A percentile compares a stretch with the other conserved stretches of the same genome.
phyloP scores from a whole-genome alignment of 2,113 vertebrate genomes.

The Neomonachus schauinslandi region DNA sequence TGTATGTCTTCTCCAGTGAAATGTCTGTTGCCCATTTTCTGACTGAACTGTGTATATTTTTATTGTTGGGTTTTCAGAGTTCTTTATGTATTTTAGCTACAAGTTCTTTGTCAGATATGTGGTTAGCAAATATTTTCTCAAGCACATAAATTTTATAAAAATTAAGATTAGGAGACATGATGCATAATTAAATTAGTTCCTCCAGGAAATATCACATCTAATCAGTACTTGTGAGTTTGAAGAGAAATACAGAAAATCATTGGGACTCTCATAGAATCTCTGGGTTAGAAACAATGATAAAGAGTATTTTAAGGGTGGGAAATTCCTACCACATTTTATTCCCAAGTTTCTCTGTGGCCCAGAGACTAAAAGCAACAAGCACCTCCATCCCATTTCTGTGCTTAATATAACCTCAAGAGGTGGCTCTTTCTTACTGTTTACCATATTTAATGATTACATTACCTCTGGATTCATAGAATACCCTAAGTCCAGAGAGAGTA shows the following conservation, averaged over 20 bases:
- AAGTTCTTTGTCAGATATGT: background rate
- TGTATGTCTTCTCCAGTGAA: background rate
- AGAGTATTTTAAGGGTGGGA: background rate
- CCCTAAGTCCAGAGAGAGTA: background rate
- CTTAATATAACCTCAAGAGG: background rate
- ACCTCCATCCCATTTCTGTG: background rate
- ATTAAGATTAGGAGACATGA: background rate
- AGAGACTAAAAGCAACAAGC: background rate
- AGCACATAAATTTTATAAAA: background rate
- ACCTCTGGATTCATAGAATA: background rate
- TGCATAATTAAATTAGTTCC: slow-evolving; percentile 30
- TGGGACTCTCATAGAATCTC: background rate
- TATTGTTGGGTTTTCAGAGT: background rate
- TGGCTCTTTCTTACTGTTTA: background rate
- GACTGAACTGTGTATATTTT: background rate
- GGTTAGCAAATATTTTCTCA: slow-evolving; percentile 40
- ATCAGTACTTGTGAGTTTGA: background rate
- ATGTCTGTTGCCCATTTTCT: background rate
- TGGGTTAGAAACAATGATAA: background rate
- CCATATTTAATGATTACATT: background rate
- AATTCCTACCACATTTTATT: background rate
- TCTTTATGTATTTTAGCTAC: background rate
- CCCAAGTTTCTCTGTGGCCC: background rate
- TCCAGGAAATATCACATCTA: background rate
- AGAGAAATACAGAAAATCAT: background rate